These are phyloP conservation scores for Pterostichus madidus DNA, from an alignment of 2,888 invertebrate genomes.

Conservation along the genomic window DNA sequence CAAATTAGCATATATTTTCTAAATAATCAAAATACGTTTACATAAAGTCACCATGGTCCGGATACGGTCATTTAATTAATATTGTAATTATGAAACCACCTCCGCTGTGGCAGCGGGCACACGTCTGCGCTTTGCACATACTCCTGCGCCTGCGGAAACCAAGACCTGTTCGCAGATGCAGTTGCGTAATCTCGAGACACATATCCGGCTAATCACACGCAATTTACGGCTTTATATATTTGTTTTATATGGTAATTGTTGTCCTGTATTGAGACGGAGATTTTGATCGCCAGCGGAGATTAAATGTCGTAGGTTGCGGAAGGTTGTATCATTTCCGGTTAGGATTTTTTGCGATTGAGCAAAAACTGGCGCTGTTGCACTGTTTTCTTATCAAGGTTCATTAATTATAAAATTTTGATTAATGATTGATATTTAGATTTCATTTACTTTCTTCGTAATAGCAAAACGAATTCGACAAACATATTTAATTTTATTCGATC, in stretches of 20 bases:
- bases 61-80: conserved; percentile 50
- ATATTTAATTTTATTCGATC: too few species aligned
- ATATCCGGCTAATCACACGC: conserved; percentile 14
- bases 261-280: neutral
- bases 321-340: conserved; percentile 24
- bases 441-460: too few species aligned
- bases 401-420: conserved; percentile 15
- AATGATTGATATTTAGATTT: neutral
- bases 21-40: conserved; percentile 52
- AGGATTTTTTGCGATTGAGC: neutral
- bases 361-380: neutral
- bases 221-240: conserved; percentile 27
- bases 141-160: conserved; percentile 6
- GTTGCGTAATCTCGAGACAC: conserved; percentile 33
- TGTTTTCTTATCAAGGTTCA: conserved; percentile 10
- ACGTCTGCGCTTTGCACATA: neutral
- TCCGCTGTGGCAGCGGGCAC: neutral
- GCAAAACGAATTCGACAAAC: too few species aligned
- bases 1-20: conserved; percentile 57
- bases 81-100: conserved; percentile 52
- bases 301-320: conserved; percentile 7
- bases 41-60: conserved; percentile 39
- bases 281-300: neutral
- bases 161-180: neutral
- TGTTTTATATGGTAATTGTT: conserved; percentile 29